A percentile compares a stretch with the other conserved stretches of the same genome.
phyloP scores from a whole-genome alignment of 2,113 vertebrate species.

The Paradisaea rubra region DNA sequence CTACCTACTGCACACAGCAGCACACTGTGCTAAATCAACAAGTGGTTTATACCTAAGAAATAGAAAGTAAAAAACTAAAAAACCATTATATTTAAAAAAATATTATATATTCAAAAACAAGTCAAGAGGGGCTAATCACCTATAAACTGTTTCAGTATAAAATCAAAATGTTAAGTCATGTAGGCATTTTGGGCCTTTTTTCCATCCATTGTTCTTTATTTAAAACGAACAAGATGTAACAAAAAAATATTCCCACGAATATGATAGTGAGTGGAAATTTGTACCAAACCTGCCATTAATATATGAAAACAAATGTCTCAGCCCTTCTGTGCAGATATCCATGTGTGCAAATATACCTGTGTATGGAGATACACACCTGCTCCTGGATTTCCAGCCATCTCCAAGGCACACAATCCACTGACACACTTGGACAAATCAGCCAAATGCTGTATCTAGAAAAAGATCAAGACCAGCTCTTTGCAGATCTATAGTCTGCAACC shows the following conservation, averaged over 20 bases:
- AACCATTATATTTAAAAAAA: background rate
- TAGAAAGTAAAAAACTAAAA: background rate
- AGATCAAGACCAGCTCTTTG: background rate
- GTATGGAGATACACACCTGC: background rate
- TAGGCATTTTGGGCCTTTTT: background rate
- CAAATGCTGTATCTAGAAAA: constrained; percentile 17
- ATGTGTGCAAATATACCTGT: background rate
- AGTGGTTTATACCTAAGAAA: background rate
- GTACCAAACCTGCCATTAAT: background rate
- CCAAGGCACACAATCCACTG: background rate
- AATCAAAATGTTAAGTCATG: background rate
- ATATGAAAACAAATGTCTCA: background rate
- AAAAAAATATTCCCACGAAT: background rate
- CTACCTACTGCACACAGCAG: constrained; percentile 2
- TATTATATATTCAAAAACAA: background rate
- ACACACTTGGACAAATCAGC: background rate
- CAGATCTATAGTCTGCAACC: background rate
- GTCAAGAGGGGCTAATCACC: background rate
- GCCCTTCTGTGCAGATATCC: background rate
- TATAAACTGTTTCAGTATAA: background rate
- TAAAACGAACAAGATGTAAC: background rate
- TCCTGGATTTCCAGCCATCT: background rate
- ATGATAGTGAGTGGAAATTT: background rate
- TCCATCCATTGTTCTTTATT: background rate
- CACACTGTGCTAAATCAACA: constrained; percentile 11